Percentiles rank a stretch among this genome's conserved stretches.
These are phyloP conservation scores for Pristionchus japonicus DNA, from an alignment of 2,888 invertebrate species.

Conservation along the genomic window DNA sequence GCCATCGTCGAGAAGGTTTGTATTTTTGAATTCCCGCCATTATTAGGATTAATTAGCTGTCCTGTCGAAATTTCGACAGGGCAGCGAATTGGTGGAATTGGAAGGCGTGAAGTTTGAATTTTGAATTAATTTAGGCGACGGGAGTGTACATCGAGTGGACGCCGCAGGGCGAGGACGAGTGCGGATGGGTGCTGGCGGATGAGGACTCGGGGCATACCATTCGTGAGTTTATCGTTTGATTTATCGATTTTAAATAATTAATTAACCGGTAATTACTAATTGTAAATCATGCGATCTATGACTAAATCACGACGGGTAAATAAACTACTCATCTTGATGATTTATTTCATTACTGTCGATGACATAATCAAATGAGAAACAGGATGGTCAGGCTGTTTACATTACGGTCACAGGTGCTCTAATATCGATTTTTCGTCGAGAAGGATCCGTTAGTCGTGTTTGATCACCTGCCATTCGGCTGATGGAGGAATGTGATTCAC, in stretches of 20 bases:
- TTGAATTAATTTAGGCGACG: conserved; percentile 51
- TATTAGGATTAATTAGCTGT: neutral
- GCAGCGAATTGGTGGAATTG: neutral
- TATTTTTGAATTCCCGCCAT: conserved; percentile 20
- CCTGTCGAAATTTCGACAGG: neutral
- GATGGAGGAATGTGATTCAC: neutral
- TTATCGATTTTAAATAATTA: too few species aligned
- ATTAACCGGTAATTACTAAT: too few species aligned
- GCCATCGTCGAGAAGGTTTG: conserved; percentile 66
- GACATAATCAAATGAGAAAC: neutral
- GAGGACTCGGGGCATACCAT: conserved; percentile 49
- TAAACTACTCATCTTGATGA: too few species aligned
- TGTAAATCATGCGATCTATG: too few species aligned
- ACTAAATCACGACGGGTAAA: too few species aligned
- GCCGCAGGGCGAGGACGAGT: conserved; percentile 61
- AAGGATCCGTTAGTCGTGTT: neutral
- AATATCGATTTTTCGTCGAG: conserved; percentile 5
- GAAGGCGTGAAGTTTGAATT: neutral
- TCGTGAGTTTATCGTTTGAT: neutral
- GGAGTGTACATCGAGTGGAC: conserved; percentile 74
- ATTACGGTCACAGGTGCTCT: neutral
- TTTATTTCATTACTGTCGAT: neutral
- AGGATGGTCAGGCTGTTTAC: neutral
- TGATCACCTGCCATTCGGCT: neutral
- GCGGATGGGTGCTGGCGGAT: conserved; percentile 61